A percentile compares a stretch with the other conserved stretches of the same genome.
Conservation (phyloP, 2,888 invertebrate species). For the Drosophila neotestacea region DNA sequence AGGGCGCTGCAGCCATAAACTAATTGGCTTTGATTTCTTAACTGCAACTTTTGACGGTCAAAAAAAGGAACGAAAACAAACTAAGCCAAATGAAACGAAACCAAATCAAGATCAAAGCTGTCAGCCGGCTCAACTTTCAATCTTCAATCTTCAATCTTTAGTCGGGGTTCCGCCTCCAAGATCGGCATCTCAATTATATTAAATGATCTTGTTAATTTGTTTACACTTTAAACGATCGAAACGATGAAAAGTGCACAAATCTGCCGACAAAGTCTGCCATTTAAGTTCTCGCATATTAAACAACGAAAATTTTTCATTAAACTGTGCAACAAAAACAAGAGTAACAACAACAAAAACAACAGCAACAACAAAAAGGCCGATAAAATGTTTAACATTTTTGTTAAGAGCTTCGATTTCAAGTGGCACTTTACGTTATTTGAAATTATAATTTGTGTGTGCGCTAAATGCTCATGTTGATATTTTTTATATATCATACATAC, state of each 20-base stretch:
- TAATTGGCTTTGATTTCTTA: constrained; percentile 42
- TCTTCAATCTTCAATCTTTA: constrained; percentile 41
- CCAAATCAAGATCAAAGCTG: constrained; percentile 54
- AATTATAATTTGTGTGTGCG: constrained; percentile 79
- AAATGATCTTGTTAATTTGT: constrained; percentile 81
- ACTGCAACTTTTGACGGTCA: constrained; percentile 41
- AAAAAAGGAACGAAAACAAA: constrained; percentile 5
- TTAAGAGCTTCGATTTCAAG: constrained; percentile 67
- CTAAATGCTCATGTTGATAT: constrained; percentile 69
- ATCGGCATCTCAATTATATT: constrained; percentile 69
- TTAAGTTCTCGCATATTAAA: constrained; percentile 68
- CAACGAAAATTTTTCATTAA: constrained; percentile 55
- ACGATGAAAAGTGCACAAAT: constrained; percentile 55
- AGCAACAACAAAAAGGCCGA: constrained; percentile 51
- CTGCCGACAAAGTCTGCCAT: constrained; percentile 69
- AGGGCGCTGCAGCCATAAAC: constrained; percentile 54
- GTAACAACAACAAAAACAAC: constrained; percentile 32
- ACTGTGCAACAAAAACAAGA: constrained; percentile 23
- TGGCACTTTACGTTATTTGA: constrained; percentile 76
- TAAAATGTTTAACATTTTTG: constrained; percentile 74
- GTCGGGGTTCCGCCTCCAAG: constrained; percentile 62
- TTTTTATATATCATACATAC: constrained; percentile 34
- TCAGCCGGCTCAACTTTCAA: constrained; percentile 33
- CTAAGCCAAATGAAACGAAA: constrained; percentile 11
- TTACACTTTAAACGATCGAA: constrained; percentile 60